Conservation (phyloP, 2,113 vertebrate species). For the Brachyhypopomus occidentalis region DNA sequence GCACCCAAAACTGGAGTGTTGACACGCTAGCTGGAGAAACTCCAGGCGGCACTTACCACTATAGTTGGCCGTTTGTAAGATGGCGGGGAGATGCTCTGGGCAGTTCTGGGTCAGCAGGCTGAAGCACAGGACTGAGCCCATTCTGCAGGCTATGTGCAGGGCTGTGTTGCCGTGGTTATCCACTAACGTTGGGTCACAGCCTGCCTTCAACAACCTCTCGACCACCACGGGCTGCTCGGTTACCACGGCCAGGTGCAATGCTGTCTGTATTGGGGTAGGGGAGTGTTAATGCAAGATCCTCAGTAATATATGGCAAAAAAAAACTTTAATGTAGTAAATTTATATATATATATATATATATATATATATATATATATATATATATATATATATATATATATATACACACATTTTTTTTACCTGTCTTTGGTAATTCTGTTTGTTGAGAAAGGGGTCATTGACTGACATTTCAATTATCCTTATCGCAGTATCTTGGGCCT, state of each 20-base stretch:
- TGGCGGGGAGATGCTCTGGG: conserved; percentile 70
- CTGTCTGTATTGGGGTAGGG: conserved; percentile 74
- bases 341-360: neutral
- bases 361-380: too few species aligned
- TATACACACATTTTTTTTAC: conserved; percentile 70
- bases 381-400: too few species aligned
- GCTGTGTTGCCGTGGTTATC: conserved; percentile 91
- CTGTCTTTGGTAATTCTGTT: conserved; percentile 94
- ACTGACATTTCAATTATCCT: conserved; percentile 81
- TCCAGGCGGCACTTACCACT: conserved; percentile 74
- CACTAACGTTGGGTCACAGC: conserved; percentile 86
- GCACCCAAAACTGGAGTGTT: neutral
- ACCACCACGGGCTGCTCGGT: conserved; percentile 88
- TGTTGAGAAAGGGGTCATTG: conserved; percentile 83
- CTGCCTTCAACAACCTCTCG: conserved; percentile 80
- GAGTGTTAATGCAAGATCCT: neutral
- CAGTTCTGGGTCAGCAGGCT: conserved; percentile 84
- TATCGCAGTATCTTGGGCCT: conserved; percentile 81
- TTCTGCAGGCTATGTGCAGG: conserved; percentile 91
- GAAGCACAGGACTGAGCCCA: conserved; percentile 85
- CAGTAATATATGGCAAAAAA: neutral
- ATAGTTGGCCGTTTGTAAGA: conserved; percentile 87
- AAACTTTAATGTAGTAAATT: neutral
- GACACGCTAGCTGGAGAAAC: neutral
- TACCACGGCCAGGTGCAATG: conserved; percentile 93